Evolutionary conservation across 1,140 invertebrate species (phyloP).

Genomic region (Bombus balteatus): DNA sequence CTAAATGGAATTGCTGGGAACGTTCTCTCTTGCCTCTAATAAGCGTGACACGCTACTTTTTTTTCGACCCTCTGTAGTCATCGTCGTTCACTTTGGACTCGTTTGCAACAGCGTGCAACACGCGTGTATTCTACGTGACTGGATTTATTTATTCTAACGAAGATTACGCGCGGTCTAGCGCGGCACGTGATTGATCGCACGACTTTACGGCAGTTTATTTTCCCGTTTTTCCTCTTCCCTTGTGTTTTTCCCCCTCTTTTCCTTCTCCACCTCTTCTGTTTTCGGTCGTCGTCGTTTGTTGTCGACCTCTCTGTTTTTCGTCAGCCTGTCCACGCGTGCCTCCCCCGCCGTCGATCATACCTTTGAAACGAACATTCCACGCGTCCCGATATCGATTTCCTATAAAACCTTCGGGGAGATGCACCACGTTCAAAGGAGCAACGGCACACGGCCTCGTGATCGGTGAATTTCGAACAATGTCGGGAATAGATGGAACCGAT

Average conservation of each 20-base stretch:
- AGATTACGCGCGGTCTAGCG: slow-evolving; percentile 10
- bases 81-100: too few species aligned
- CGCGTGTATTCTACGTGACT: slow-evolving; percentile 1
- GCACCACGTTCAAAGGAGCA: slow-evolving; percentile 47
- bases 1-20: slow-evolving; percentile 42
- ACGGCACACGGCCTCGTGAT: slow-evolving; percentile 35
- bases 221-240: neutral
- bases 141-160: slow-evolving; percentile 35
- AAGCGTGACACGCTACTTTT: neutral
- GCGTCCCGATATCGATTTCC: slow-evolving; percentile 50
- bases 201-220: slow-evolving; percentile 23
- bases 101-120: neutral
- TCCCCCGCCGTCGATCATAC: slow-evolving; percentile 32
- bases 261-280: neutral
- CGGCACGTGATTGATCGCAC: slow-evolving; percentile 21
- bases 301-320: slow-evolving; percentile 3
- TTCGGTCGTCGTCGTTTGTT: neutral
- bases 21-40: slow-evolving; percentile 22
- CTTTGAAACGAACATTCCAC: slow-evolving; percentile 39
- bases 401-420: slow-evolving; percentile 52
- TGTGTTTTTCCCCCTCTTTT: too few species aligned
- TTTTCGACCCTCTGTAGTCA: neutral
- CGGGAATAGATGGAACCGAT: slow-evolving; percentile 33
- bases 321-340: slow-evolving; percentile 22
- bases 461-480: slow-evolving; percentile 54